A percentile compares a stretch with the other conserved stretches of the same genome.
These are phyloP conservation scores for Petrocephalus schoutedeni DNA, from an alignment of 2,797 vertebrate species.

Conservation along the genomic window DNA sequence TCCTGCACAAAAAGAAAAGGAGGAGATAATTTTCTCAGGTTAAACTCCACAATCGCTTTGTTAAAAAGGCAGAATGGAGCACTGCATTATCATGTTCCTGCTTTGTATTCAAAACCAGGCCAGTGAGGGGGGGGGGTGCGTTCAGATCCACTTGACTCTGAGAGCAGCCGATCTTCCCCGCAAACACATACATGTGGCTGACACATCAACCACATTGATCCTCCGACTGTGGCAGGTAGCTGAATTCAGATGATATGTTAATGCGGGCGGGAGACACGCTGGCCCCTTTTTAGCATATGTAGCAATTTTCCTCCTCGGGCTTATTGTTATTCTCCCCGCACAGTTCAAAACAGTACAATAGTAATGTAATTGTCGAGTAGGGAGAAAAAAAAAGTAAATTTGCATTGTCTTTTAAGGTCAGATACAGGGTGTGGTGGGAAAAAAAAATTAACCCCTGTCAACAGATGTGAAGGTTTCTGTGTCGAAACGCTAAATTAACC, in stretches of 20 bases:
- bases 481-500: conserved; percentile 1
- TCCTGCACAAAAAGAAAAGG: conserved; percentile 44
- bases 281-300: conserved; percentile 51
- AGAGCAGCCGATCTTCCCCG: conserved; percentile 53
- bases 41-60: conserved; percentile 65
- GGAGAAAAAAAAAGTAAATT: background rate
- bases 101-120: conserved; percentile 58
- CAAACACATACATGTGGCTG: conserved; percentile 50
- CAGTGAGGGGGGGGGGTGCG: conserved; percentile 15
- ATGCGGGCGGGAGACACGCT: conserved; percentile 40
- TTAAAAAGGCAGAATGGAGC: conserved; percentile 58
- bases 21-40: conserved; percentile 61
- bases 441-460: conserved; percentile 21
- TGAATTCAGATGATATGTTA: conserved; percentile 73
- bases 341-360: conserved; percentile 31
- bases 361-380: conserved; percentile 42
- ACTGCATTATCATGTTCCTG: conserved; percentile 43
- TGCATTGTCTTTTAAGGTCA: conserved; percentile 33
- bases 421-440: conserved; percentile 30
- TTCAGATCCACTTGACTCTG: conserved; percentile 50
- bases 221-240: conserved; percentile 59
- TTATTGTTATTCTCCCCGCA: conserved; percentile 54
- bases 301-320: conserved; percentile 46
- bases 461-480: conserved; percentile 11
- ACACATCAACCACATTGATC: conserved; percentile 58